These are phyloP conservation scores for Pterois miles DNA, from an alignment of 2,797 vertebrate genomes.

Conservation along the genomic window DNA sequence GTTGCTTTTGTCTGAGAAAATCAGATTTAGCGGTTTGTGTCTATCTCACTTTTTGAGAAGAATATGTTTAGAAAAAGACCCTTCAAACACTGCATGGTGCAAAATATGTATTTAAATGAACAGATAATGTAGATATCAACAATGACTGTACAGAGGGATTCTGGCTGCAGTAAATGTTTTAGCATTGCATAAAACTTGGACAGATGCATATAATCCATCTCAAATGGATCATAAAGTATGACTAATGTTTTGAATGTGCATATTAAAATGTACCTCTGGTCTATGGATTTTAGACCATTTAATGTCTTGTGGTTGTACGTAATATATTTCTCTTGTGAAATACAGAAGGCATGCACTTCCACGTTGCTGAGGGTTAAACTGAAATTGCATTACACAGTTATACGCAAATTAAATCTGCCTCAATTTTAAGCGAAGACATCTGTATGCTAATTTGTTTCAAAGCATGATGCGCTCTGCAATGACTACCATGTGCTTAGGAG, in stretches of 20 bases:
- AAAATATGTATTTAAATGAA: not conserved
- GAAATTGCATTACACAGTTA: conserved; percentile 30
- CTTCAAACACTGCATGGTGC: not conserved
- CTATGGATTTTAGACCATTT: not conserved
- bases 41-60: conserved; percentile 17
- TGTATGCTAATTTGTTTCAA: conserved; percentile 37
- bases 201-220: not conserved
- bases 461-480: conserved; percentile 22
- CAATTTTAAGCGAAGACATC: conserved; percentile 39
- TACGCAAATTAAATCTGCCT: conserved; percentile 32
- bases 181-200: not conserved
- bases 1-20: conserved; percentile 54
- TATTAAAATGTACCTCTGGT: not conserved
- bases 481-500: conserved; percentile 27
- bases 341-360: not conserved
- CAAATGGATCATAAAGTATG: not conserved
- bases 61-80: conserved; percentile 19
- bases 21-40: conserved; percentile 22
- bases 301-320: not conserved
- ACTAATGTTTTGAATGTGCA: not conserved
- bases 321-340: not conserved
- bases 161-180: not conserved
- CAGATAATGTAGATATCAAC: not conserved
- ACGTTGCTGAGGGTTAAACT: not conserved
- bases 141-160: not conserved